Evolutionary conservation across 2,113 vertebrate genomes (phyloP).

Genomic region (Cettia cetti): DNA sequence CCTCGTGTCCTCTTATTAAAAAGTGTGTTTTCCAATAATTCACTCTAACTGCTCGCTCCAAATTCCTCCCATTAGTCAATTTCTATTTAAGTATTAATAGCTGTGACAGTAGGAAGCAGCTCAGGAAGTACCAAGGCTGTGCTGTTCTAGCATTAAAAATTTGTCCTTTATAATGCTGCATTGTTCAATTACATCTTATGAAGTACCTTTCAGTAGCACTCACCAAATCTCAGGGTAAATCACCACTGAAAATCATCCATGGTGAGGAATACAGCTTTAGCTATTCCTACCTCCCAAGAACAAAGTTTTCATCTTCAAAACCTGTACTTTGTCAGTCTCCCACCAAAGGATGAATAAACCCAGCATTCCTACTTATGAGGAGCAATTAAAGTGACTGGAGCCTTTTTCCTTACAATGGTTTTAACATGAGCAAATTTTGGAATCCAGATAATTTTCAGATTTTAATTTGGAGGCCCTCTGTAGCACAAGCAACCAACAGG

Average conservation of each 20-base stretch:
- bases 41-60: not conserved
- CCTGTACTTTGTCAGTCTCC: not conserved
- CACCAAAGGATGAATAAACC: not conserved
- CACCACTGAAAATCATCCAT: not conserved
- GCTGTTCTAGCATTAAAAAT: not conserved
- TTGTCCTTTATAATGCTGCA: not conserved
- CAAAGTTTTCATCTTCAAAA: not conserved
- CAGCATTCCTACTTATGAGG: not conserved
- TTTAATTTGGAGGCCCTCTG: not conserved
- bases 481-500: not conserved
- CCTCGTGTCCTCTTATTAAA: not conserved
- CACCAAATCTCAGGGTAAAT: not conserved
- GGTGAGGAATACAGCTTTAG: not conserved
- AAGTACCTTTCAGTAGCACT: not conserved
- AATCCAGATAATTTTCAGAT: not conserved
- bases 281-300: not conserved
- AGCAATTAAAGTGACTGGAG: not conserved
- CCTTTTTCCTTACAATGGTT: not conserved
- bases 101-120: not conserved
- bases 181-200: fast-evolving
- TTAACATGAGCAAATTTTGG: not conserved
- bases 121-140: not conserved
- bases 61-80: not conserved
- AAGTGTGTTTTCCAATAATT: not conserved
- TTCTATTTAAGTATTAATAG: not conserved